phyloP scores from a whole-genome alignment of 2,888 invertebrate species.

The Agrochola lota region DNA sequence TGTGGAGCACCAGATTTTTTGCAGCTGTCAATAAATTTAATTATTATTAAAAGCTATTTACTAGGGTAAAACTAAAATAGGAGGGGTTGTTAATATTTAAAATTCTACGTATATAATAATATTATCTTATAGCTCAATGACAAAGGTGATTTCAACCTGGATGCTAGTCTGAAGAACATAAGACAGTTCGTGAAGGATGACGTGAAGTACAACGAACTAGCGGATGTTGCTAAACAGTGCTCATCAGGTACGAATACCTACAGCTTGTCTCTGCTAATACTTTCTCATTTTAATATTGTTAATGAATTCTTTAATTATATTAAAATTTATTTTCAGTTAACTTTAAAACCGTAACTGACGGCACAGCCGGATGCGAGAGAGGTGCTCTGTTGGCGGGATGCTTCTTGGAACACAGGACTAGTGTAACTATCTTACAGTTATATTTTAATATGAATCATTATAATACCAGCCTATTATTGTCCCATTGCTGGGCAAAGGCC shows the following conservation, averaged over 20 bases:
- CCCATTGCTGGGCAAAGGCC: too few relatives aligned
- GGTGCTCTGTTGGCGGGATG: background rate
- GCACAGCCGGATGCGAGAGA: slow-evolving; percentile 17
- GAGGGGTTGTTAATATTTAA: too few relatives aligned
- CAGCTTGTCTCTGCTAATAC: too few relatives aligned
- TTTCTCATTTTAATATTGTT: too few relatives aligned
- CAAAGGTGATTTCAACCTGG: slow-evolving; percentile 1
- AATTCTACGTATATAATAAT: background rate
- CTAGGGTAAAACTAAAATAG: too few relatives aligned
- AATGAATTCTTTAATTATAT: too few relatives aligned
- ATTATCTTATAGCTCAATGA: background rate
- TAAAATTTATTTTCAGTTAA: slow-evolving; percentile 19
- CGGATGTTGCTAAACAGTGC: slow-evolving; percentile 6
- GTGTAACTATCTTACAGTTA: slow-evolving; percentile 15
- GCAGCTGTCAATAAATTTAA: too few relatives aligned
- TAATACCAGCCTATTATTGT: too few relatives aligned
- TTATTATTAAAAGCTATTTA: too few relatives aligned
- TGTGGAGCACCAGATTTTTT: too few relatives aligned
- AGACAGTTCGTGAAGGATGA: slow-evolving; percentile 28
- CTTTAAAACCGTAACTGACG: slow-evolving; percentile 11
- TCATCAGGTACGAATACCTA: slow-evolving; percentile 2
- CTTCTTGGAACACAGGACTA: slow-evolving; percentile 10
- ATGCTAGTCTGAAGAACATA: slow-evolving; percentile 19
- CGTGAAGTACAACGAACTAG: slow-evolving; percentile 28
- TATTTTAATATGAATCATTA: background rate